These are phyloP conservation scores for Sapajus apella DNA, from an alignment of 2,113 vertebrate genomes.

Conservation along the genomic window DNA sequence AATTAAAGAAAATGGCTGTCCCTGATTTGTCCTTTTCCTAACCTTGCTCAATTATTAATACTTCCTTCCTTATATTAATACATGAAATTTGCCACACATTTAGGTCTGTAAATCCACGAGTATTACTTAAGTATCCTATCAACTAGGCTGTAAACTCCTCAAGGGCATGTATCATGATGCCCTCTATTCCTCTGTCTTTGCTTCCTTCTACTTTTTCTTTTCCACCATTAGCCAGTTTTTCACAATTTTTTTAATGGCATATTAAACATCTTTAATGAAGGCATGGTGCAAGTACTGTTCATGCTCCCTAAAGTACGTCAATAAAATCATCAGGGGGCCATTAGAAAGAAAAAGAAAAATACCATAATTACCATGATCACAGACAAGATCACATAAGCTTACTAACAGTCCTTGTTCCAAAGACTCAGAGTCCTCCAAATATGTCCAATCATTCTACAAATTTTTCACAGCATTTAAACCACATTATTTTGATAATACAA, in stretches of 20 bases:
- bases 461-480: not conserved
- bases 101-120: not conserved
- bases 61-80: not conserved
- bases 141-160: not conserved
- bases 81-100: not conserved
- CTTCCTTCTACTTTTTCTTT: not conserved
- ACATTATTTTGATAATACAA: not conserved
- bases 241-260: slow-evolving; percentile 51
- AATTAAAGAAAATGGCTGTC: not conserved
- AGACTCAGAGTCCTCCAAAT: not conserved
- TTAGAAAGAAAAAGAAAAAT: slow-evolving; percentile 65
- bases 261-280: slow-evolving; percentile 75
- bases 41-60: not conserved
- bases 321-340: slow-evolving; percentile 75
- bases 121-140: not conserved
- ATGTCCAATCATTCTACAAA: not conserved
- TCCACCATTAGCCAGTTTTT: not conserved
- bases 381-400: not conserved
- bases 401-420: not conserved
- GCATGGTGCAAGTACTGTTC: slow-evolving; percentile 54
- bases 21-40: slow-evolving; percentile 28
- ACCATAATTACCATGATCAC: slow-evolving; percentile 35
- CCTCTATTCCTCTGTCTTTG: not conserved
- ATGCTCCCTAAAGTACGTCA: slow-evolving; percentile 71
- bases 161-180: not conserved